A percentile compares a stretch with the other conserved stretches of the same genome.
These are phyloP conservation scores for Uromys caudimaculatus DNA, from an alignment of 2,797 vertebrate genomes.

Conservation along the genomic window DNA sequence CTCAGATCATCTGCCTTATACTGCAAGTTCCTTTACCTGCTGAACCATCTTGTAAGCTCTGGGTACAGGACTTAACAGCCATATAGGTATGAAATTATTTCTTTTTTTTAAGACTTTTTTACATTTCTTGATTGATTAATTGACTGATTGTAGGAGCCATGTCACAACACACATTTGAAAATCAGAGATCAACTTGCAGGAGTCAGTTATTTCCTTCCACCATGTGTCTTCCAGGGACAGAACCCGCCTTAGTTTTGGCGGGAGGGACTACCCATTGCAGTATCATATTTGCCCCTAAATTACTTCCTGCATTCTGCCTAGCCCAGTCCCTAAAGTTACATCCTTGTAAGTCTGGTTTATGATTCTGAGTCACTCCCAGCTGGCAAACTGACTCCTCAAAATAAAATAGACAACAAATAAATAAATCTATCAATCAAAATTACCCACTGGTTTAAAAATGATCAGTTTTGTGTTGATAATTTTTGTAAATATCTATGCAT, in stretches of 20 bases:
- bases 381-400: neutral
- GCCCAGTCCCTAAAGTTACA: neutral
- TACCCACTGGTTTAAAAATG: neutral
- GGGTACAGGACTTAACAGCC: neutral
- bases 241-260: neutral
- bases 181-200: neutral
- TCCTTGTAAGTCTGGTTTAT: neutral
- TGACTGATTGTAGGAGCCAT: neutral
- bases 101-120: neutral
- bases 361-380: neutral
- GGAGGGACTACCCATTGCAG: too few species aligned
- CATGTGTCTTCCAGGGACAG: neutral
- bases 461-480: neutral
- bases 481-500: neutral
- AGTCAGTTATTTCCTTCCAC: neutral
- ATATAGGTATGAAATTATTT: neutral
- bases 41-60: neutral
- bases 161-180: neutral
- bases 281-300: neutral
- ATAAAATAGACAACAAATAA: neutral
- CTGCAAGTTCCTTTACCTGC: neutral
- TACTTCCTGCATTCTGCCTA: neutral
- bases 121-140: neutral
- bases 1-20: neutral
- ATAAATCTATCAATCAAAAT: neutral